Evolutionary conservation across 2,888 invertebrate genomes (phyloP), one percentile per base, ranked within the genome.

Genomic region (Lithosia quadra): DNA sequence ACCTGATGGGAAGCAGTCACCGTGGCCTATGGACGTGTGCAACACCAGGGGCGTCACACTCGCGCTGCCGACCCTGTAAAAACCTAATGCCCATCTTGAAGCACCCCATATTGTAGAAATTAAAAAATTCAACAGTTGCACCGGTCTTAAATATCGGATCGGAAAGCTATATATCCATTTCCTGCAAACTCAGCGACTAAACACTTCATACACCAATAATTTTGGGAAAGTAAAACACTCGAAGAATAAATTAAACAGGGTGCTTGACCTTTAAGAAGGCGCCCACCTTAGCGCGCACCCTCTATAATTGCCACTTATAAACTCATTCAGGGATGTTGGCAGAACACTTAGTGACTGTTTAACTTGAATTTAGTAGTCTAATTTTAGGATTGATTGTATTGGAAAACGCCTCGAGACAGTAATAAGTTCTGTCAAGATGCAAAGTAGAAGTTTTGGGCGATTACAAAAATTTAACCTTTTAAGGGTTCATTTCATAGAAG

Each of bases 241-340:
- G 36, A 58, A 10, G 15, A 67, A 55, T 56, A 61, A n/a, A 39
- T 43, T 36, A 53, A 59, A 21, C 10, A 53, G 53, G n/a, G 18
- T 34, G 55, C 43, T 63, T 59, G 39, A 68, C 59, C 63, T 60
- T 68, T 22, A 43, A 18, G 24, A 49, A 34, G 63, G n/a, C 39
- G 63, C 43, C 53, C 63, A 58, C 21, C 24, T 58, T 63, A 68
- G 24, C 58, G n/a, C 34, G 36, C 55, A 36, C 58, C 21, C 39
- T 28, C 43, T 15, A 18, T 67, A 68, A 65, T 65, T 63, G 63
- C 68, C 68, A 55, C 61, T 69, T 57, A 59, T 28, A 68, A 68
- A 43, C 22, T 58, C 9, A 4, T 65, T 69, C 34, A 62, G 34
- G 49, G 34, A 34, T 57, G 34, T 63, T 65, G 5, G 5, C 39